phyloP scores from a whole-genome alignment of 2,888 invertebrate genomes.

The Tetropium fuscum region DNA sequence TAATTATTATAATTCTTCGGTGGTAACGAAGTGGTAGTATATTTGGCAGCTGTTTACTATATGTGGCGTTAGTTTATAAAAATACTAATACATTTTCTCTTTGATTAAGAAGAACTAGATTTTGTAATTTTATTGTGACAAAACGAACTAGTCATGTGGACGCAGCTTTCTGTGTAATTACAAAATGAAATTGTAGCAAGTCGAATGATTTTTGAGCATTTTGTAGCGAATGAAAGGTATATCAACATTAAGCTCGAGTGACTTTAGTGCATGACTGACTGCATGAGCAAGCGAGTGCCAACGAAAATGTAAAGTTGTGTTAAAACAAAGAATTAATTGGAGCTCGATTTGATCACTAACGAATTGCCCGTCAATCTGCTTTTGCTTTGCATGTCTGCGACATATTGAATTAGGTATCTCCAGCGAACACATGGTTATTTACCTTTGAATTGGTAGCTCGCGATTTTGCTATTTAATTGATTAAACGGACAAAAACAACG shows the following conservation, averaged over 20 bases:
- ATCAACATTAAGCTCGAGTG: background rate
- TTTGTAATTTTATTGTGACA: too few relatives aligned
- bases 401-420: constrained; percentile 48
- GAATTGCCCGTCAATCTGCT: constrained; percentile 37
- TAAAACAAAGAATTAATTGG: constrained; percentile 47
- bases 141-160: too few relatives aligned
- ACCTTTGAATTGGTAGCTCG: too few relatives aligned
- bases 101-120: too few relatives aligned
- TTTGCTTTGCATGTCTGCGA: constrained; percentile 41
- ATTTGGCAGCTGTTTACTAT: too few relatives aligned
- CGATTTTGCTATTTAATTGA: constrained; percentile 45
- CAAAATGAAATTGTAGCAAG: background rate
- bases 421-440: too few relatives aligned
- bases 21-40: too few relatives aligned
- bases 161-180: too few relatives aligned
- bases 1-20: too few relatives aligned
- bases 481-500: constrained; percentile 36
- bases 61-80: too few relatives aligned
- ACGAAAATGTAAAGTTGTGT: constrained; percentile 15
- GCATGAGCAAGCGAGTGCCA: constrained; percentile 14
- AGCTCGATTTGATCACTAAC: constrained; percentile 44
- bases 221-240: constrained; percentile 2
- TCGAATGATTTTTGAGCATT: background rate
- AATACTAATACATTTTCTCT: too few relatives aligned
- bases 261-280: too few relatives aligned